Evolutionary conservation across 2,888 invertebrate genomes (phyloP).

Genomic region (Cyclophora albipunctata): DNA sequence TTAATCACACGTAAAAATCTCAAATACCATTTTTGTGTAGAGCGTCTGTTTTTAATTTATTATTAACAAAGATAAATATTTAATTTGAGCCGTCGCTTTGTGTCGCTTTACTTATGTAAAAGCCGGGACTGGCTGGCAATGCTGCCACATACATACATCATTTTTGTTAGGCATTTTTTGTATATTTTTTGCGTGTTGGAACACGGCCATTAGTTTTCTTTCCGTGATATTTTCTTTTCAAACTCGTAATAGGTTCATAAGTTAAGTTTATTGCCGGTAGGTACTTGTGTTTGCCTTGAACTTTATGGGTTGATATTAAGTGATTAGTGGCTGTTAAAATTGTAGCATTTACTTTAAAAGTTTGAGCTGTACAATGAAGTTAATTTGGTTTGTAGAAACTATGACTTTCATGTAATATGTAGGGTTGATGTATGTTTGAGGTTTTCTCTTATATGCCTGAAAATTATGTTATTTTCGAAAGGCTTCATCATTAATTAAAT

Average conservation of each 20-base stretch:
- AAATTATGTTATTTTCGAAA: too few relatives aligned
- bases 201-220: slow-evolving; percentile 33
- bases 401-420: too few relatives aligned
- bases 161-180: slow-evolving; percentile 23
- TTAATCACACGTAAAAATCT: not conserved
- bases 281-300: slow-evolving; percentile 10
- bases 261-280: slow-evolving; percentile 14
- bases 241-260: slow-evolving; percentile 21
- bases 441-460: too few relatives aligned
- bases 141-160: slow-evolving; percentile 21
- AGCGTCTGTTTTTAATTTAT: slow-evolving; percentile 19
- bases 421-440: too few relatives aligned
- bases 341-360: too few relatives aligned
- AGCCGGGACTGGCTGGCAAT: not conserved
- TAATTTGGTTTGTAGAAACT: too few relatives aligned
- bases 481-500: too few relatives aligned
- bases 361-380: too few relatives aligned
- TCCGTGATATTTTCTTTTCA: slow-evolving; percentile 17
- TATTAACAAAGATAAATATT: slow-evolving; percentile 25
- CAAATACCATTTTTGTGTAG: not conserved
- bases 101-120: slow-evolving; percentile 18
- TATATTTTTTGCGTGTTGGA: slow-evolving; percentile 26
- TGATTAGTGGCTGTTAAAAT: too few relatives aligned
- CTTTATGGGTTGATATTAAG: not conserved
- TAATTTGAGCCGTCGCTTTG: slow-evolving; percentile 12